Percentiles rank a stretch among this genome's conserved stretches.
Evolutionary conservation across 2,113 vertebrate genomes (phyloP).

Genomic region (Perca schrenkii): DNA sequence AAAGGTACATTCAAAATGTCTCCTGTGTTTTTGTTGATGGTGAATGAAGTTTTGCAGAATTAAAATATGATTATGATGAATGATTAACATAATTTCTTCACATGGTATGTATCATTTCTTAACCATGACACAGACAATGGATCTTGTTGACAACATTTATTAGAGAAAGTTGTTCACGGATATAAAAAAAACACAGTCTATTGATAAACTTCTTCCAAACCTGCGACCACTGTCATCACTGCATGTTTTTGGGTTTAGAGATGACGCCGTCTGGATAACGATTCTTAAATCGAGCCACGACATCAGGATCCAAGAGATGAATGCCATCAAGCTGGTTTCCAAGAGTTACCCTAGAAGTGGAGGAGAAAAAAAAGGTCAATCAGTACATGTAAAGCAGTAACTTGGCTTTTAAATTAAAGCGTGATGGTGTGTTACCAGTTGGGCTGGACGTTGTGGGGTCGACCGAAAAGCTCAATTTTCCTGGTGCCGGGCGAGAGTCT

Average conservation of each 20-base stretch:
- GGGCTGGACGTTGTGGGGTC: slow-evolving; percentile 95
- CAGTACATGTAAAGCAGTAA: background rate
- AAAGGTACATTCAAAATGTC: slow-evolving; percentile 26
- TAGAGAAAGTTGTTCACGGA: slow-evolving; percentile 41
- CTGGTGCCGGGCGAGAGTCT: slow-evolving; percentile 92
- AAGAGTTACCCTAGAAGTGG: slow-evolving; percentile 88
- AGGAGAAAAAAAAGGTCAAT: background rate
- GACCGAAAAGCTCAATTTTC: slow-evolving; percentile 93
- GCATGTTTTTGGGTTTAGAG: slow-evolving; percentile 91
- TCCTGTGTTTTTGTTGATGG: slow-evolving; percentile 41
- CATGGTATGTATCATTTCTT: background rate
- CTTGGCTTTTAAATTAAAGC: background rate
- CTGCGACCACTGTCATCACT: slow-evolving; percentile 44
- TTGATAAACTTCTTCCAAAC: slow-evolving; percentile 34
- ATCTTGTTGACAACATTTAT: slow-evolving; percentile 37
- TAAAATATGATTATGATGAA: background rate
- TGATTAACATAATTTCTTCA: background rate
- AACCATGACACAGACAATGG: slow-evolving; percentile 7
- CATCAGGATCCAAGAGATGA: slow-evolving; percentile 92
- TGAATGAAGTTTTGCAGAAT: background rate
- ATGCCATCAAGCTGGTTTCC: slow-evolving; percentile 95
- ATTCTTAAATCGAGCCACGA: slow-evolving; percentile 92
- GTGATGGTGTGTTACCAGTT: slow-evolving; percentile 85
- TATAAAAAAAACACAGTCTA: slow-evolving; percentile 59
- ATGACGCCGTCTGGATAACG: slow-evolving; percentile 93